Percentiles rank a stretch among this genome's conserved stretches.
These are phyloP conservation scores for Astropecten irregularis DNA, from an alignment of 53 echinoderm and acorn worm species.

Conservation along the genomic window DNA sequence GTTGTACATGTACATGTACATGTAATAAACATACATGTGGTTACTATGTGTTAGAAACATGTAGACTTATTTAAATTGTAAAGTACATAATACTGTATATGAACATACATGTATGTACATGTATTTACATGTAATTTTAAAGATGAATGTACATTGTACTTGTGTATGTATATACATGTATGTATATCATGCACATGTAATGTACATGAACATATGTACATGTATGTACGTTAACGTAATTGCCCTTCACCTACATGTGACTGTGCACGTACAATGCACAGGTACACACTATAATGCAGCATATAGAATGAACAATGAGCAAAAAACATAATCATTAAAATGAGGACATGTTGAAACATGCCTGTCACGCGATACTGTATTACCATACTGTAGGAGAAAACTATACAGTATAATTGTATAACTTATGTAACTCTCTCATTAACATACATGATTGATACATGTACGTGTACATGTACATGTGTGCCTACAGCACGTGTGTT, in stretches of 20 bases:
- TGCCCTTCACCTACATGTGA: background rate
- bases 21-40: constrained; percentile 4
- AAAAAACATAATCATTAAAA: no score
- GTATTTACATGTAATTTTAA: background rate
- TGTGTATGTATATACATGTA: background rate
- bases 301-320: no score
- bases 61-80: background rate
- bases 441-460: background rate
- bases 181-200: background rate
- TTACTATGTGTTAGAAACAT: background rate
- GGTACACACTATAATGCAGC: no score
- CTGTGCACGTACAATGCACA: background rate
- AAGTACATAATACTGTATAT: background rate
- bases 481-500: no score
- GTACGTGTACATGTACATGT: background rate
- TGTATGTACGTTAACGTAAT: background rate
- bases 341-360: no score
- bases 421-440: no score
- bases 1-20: constrained; percentile 33
- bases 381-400: no score
- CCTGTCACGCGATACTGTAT: no score
- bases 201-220: background rate
- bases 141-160: background rate
- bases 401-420: no score
- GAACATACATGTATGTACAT: background rate